A percentile compares a stretch with the other conserved stretches of the same genome.
Conservation (phyloP, 2,113 vertebrate genomes). For the Labrus mixtus region DNA sequence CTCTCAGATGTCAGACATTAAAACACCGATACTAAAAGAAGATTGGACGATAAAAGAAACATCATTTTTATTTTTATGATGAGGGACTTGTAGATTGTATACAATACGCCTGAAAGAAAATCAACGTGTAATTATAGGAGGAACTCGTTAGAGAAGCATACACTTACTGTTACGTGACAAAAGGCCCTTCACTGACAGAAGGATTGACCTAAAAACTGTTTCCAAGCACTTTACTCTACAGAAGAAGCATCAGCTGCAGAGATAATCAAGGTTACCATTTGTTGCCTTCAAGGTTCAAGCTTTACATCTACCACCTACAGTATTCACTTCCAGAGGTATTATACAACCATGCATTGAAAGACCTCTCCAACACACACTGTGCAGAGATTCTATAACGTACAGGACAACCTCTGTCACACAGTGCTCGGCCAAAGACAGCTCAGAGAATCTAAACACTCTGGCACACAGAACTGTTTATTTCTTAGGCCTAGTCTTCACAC, state of each 20-base stretch:
- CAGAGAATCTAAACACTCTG: too few relatives aligned
- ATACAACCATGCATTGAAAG: background rate
- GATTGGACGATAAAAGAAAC: conserved; percentile 3
- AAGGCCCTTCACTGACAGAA: background rate
- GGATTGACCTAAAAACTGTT: background rate
- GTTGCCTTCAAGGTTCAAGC: conserved; percentile 20
- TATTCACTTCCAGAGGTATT: background rate
- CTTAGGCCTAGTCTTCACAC: too few relatives aligned
- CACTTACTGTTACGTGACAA: background rate
- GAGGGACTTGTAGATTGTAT: background rate
- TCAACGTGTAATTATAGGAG: background rate
- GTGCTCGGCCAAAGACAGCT: too few relatives aligned
- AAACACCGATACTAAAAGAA: background rate
- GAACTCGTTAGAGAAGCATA: background rate
- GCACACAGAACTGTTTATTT: too few relatives aligned
- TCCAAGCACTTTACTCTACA: background rate
- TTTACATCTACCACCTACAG: conserved; percentile 1
- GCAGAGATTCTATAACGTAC: background rate
- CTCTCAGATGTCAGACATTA: conserved; percentile 7
- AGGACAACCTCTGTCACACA: too few relatives aligned
- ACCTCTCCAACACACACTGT: background rate
- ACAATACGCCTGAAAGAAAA: too few relatives aligned
- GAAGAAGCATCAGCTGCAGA: background rate
- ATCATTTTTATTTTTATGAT: background rate
- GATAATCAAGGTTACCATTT: conserved; percentile 7